Evolutionary conservation across 2,797 vertebrate species (phyloP).

Genomic region (Enteromius thamalakanensis): DNA sequence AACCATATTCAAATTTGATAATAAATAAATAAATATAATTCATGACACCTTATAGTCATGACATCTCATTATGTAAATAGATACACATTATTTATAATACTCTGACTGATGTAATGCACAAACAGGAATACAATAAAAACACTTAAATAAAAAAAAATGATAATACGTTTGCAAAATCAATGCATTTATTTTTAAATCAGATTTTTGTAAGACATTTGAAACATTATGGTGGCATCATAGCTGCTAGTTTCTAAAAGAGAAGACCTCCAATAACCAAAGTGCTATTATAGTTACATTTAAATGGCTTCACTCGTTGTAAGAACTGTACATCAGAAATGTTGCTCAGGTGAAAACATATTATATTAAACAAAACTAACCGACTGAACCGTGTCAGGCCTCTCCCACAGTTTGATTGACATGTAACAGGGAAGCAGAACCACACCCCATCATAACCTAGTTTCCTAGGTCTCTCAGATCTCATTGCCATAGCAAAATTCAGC

Average conservation of each 20-base stretch:
- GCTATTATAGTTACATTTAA: constrained; percentile 82
- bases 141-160: constrained; percentile 33
- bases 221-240: constrained; percentile 80
- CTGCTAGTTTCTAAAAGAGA: constrained; percentile 81
- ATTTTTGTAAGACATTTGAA: constrained; percentile 79
- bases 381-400: constrained; percentile 73
- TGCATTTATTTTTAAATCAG: constrained; percentile 73
- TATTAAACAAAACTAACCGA: constrained; percentile 76
- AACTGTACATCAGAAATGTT: constrained; percentile 81
- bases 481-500: constrained; percentile 74
- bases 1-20: neutral
- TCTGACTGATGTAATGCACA: constrained; percentile 8
- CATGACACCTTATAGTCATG: neutral
- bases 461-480: constrained; percentile 64
- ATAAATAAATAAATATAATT: neutral
- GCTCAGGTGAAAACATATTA: constrained; percentile 79
- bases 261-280: constrained; percentile 82
- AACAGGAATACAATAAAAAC: neutral
- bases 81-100: neutral
- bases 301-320: constrained; percentile 83
- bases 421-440: constrained; percentile 70
- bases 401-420: constrained; percentile 73
- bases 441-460: constrained; percentile 65
- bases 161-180: constrained; percentile 74
- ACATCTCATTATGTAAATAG: neutral